A percentile compares a stretch with the other conserved stretches of the same genome.
Conservation (phyloP, 2,113 vertebrate species). For the Gyps fulvus region DNA sequence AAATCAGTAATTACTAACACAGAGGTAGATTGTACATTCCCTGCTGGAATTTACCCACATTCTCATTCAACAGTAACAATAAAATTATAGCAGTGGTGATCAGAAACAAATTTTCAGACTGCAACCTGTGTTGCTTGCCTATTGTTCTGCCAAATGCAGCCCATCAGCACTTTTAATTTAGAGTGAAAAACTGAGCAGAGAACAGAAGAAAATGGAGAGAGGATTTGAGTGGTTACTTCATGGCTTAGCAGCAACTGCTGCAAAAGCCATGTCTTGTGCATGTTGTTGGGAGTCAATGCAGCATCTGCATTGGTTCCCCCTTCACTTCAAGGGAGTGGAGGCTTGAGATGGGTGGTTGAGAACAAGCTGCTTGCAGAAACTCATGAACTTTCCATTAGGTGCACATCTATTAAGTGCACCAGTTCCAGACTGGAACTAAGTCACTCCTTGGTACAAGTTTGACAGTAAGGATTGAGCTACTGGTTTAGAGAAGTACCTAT, state of each 20-base stretch:
- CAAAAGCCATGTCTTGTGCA: neutral
- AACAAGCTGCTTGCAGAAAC: neutral
- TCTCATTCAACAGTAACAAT: neutral
- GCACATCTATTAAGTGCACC: accelerated
- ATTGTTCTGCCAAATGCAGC: neutral
- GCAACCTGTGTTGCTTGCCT: neutral
- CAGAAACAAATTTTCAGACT: neutral
- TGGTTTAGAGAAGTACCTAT: neutral
- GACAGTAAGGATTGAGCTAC: neutral
- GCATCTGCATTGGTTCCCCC: neutral
- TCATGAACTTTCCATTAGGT: neutral
- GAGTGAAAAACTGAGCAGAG: neutral
- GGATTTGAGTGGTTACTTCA: neutral
- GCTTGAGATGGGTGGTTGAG: neutral
- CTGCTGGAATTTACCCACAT: conserved; percentile 15
- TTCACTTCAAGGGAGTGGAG: neutral
- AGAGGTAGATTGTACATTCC: neutral
- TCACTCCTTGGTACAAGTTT: neutral
- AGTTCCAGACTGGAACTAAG: neutral
- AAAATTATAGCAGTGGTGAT: neutral
- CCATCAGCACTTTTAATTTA: neutral
- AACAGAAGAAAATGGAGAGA: neutral
- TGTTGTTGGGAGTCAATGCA: neutral
- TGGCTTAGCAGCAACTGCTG: neutral
- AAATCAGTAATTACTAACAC: conserved; percentile 10